A percentile compares a stretch with the other conserved stretches of the same genome.
Evolutionary conservation across 2,888 invertebrate genomes (phyloP).

Genomic region (Spisula solida): DNA sequence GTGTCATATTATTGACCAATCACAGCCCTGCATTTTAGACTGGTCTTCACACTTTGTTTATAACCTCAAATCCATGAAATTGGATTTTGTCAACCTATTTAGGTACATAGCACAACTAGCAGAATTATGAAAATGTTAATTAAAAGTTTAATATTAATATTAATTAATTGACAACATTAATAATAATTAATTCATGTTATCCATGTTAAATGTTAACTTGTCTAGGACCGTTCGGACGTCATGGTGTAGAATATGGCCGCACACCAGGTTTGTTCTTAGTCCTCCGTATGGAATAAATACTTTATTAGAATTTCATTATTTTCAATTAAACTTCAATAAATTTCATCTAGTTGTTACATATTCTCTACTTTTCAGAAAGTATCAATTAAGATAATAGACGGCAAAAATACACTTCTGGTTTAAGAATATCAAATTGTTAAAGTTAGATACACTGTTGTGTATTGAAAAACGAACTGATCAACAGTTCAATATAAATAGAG

Average conservation of each 20-base stretch:
- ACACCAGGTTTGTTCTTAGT: no score
- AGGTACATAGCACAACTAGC: background rate
- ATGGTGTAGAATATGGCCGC: no score
- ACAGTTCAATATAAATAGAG: slow-evolving; percentile 55
- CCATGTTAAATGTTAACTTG: no score
- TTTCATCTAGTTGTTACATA: background rate
- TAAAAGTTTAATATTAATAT: no score
- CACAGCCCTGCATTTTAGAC: no score
- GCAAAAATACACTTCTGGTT: slow-evolving; percentile 28
- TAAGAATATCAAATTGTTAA: background rate
- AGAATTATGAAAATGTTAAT: background rate
- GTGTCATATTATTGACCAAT: no score
- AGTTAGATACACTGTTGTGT: background rate
- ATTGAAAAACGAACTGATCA: slow-evolving; percentile 38
- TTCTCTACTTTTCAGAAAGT: background rate
- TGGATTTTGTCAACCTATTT: no score
- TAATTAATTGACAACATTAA: no score
- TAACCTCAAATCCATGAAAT: no score
- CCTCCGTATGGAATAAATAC: background rate
- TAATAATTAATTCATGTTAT: no score
- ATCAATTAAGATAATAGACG: background rate
- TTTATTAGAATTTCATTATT: background rate
- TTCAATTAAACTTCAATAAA: background rate
- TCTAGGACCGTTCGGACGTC: no score
- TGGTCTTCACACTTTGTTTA: no score